A percentile compares a stretch with the other conserved stretches of the same genome.
phyloP scores from a whole-genome alignment of 2,888 invertebrate genomes.

The Yponomeuta plumbellus region DNA sequence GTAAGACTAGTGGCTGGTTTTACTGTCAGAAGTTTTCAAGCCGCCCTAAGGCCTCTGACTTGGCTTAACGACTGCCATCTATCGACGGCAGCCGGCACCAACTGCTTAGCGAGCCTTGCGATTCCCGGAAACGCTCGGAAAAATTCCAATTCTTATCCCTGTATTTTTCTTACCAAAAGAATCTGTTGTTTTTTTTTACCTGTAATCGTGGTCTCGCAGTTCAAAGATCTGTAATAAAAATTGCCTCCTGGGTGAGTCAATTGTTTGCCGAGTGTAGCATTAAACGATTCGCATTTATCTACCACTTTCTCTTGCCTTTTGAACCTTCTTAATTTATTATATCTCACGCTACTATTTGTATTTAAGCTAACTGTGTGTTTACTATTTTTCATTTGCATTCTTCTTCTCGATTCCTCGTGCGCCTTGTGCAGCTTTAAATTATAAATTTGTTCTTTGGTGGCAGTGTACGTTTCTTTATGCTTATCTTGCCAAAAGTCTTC shows the following conservation, averaged over 20 bases:
- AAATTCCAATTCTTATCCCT: too few relatives aligned
- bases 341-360: not conserved
- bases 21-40: too few relatives aligned
- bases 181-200: not conserved
- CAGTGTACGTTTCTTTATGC: not conserved
- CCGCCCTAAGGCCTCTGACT: too few relatives aligned
- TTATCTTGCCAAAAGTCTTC: conserved; percentile 38
- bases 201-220: conserved; percentile 41
- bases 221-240: conserved; percentile 21
- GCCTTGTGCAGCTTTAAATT: not conserved
- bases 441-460: not conserved
- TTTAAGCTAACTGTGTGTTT: not conserved
- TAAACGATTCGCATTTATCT: conserved; percentile 43
- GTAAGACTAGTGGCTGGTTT: too few relatives aligned
- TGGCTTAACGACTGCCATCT: too few relatives aligned
- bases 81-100: too few relatives aligned
- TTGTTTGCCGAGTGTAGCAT: too few relatives aligned
- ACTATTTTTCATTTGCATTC: not conserved
- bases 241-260: conserved; percentile 36
- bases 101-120: too few relatives aligned
- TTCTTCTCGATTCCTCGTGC: not conserved
- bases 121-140: too few relatives aligned
- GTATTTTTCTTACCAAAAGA: too few relatives aligned
- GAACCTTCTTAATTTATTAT: conserved; percentile 15
- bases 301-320: conserved; percentile 20